A percentile compares a stretch with the other conserved stretches of the same genome.
Conservation (phyloP, 2,113 vertebrate species). For the Aegotheles bennettii region DNA sequence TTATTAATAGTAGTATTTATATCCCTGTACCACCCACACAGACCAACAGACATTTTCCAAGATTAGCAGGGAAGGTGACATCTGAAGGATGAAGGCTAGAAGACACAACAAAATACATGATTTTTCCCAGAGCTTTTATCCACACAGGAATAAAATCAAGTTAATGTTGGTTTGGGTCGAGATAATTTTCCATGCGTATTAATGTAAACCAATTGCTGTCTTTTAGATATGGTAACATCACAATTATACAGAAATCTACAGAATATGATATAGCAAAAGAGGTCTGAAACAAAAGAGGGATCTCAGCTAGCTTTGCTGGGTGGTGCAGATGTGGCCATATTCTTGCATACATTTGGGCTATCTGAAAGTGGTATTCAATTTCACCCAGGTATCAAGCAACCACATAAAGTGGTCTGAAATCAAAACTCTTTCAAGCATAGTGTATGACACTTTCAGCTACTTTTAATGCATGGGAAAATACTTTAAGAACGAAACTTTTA, state of each 20-base stretch:
- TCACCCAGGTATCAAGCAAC: neutral
- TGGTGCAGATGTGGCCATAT: neutral
- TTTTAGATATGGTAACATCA: neutral
- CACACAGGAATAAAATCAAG: neutral
- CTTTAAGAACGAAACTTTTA: neutral
- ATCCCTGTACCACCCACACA: neutral
- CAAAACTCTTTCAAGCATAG: neutral
- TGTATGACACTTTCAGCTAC: neutral
- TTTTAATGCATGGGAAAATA: neutral
- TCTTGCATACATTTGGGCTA: neutral
- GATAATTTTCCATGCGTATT: neutral
- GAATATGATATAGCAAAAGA: neutral
- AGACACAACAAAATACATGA: neutral
- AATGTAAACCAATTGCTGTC: neutral
- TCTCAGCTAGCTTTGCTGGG: neutral
- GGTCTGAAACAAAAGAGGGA: neutral
- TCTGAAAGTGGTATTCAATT: neutral
- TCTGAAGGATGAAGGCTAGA: neutral
- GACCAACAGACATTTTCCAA: neutral
- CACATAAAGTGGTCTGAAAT: neutral
- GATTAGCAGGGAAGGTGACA: neutral
- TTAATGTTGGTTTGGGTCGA: neutral
- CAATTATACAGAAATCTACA: neutral
- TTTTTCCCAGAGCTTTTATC: neutral
- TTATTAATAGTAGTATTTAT: constrained; percentile 2